phyloP scores from a whole-genome alignment of 2,797 vertebrate species.

The Anniella stebbinsi region DNA sequence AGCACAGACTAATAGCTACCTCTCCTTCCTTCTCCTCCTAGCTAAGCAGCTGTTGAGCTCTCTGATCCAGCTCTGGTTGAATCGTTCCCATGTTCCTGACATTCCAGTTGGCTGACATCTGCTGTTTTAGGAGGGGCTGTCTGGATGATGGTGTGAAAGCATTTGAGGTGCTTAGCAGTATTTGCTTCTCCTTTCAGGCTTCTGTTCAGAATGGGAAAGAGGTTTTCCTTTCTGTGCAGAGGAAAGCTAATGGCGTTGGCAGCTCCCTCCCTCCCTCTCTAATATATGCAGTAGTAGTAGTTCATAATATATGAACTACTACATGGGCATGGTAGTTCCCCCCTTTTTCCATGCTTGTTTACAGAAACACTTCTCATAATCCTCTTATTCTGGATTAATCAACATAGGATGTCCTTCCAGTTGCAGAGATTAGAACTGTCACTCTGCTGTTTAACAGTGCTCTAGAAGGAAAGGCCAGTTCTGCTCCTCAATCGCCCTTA shows the following conservation, averaged over 20 bases:
- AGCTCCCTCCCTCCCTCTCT: too few relatives aligned
- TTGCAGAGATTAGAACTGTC: neutral
- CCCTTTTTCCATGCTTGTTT: neutral
- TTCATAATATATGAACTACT: too few relatives aligned
- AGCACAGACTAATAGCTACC: neutral
- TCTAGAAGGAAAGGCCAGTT: neutral
- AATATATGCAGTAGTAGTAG: too few relatives aligned
- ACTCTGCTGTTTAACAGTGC: neutral
- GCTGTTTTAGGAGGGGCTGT: neutral
- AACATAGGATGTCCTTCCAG: neutral
- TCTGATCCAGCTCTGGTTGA: neutral
- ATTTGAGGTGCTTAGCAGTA: neutral
- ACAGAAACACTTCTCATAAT: neutral
- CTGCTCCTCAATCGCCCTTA: neutral
- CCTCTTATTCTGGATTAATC: conserved; percentile 12
- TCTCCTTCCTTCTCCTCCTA: neutral
- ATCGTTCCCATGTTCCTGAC: neutral
- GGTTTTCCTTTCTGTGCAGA: neutral
- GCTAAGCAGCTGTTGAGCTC: neutral
- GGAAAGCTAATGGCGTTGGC: neutral
- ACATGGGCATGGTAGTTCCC: too few relatives aligned
- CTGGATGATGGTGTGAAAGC: neutral
- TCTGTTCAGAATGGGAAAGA: neutral
- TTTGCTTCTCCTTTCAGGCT: neutral
- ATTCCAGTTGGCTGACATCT: neutral